phyloP scores from a whole-genome alignment of 2,888 invertebrate genomes.

The Napeogenes inachia region DNA sequence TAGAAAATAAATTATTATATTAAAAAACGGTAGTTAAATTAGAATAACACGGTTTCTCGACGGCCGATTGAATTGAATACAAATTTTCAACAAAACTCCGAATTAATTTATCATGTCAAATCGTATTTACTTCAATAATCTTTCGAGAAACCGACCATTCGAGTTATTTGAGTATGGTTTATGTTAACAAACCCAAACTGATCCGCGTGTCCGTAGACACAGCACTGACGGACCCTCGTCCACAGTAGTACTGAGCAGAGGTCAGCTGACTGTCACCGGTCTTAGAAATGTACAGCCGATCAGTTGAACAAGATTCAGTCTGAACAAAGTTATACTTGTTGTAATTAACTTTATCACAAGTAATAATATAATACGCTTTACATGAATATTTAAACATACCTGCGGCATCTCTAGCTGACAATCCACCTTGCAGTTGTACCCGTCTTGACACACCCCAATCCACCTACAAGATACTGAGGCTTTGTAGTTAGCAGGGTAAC shows the following conservation, averaged over 20 bases:
- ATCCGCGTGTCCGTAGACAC: conserved; percentile 39
- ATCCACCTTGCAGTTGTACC: conserved; percentile 62
- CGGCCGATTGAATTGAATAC: no score
- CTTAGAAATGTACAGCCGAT: conserved; percentile 70
- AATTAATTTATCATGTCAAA: no score
- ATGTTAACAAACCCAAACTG: conserved; percentile 40
- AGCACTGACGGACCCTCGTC: conserved; percentile 48
- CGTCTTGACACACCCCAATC: conserved; percentile 57
- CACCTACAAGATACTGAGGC: conserved; percentile 67
- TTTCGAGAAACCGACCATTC: background rate
- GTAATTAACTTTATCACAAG: background rate
- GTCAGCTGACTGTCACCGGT: conserved; percentile 62
- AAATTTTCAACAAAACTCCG: no score
- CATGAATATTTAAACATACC: conserved; percentile 42
- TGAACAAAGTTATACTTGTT: background rate
- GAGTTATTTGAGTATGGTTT: conserved; percentile 42
- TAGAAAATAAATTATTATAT: no score
- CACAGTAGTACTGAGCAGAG: conserved; percentile 75
- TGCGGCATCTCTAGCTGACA: conserved; percentile 70
- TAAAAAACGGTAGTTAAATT: no score
- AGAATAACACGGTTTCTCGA: no score
- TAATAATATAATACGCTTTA: background rate
- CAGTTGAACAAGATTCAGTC: conserved; percentile 35
- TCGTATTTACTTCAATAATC: background rate
- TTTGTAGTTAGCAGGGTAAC: conserved; percentile 64